Conservation (phyloP, 2,113 vertebrate species). For the Tinamus guttatus region DNA sequence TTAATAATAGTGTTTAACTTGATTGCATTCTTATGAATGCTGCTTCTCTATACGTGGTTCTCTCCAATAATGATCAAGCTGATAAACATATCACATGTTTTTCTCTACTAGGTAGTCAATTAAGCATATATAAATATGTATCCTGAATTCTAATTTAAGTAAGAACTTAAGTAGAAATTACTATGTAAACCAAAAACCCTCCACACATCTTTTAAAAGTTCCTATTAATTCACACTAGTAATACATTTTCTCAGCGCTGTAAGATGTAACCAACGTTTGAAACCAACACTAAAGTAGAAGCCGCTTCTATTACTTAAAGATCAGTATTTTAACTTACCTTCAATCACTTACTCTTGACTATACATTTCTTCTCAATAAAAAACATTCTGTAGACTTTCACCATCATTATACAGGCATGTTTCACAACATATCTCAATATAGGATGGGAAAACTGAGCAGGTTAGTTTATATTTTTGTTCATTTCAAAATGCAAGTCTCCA, state of each 20-base stretch:
- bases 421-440: not conserved
- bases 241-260: not conserved
- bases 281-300: not conserved
- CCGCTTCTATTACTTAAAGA: not conserved
- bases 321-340: not conserved
- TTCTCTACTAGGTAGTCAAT: not conserved
- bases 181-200: not conserved
- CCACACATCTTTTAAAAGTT: not conserved
- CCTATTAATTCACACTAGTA: not conserved
- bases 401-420: not conserved
- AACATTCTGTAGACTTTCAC: not conserved
- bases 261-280: not conserved
- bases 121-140: not conserved
- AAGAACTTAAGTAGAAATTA: not conserved
- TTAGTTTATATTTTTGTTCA: not conserved
- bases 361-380: not conserved
- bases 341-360: not conserved
- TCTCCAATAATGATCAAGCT: not conserved
- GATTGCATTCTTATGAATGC: not conserved
- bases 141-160: not conserved
- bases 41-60: not conserved
- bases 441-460: not conserved
- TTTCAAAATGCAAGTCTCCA: not conserved
- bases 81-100: not conserved
- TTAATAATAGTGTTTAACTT: not conserved